phyloP scores from a whole-genome alignment of 2,113 vertebrate genomes.

The Ictidomys tridecemlineatus region DNA sequence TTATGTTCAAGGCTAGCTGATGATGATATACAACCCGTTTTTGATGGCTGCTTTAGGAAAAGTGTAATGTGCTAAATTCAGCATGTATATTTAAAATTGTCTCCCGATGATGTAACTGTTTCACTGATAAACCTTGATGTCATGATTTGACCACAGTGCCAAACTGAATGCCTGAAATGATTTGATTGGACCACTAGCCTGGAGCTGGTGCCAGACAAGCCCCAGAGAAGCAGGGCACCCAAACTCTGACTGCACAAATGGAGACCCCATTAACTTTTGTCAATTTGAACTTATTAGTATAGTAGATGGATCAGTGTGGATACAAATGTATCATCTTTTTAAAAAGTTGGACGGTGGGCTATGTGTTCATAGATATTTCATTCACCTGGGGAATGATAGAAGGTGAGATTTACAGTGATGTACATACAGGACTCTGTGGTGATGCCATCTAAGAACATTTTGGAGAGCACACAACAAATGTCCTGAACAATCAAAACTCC shows the following conservation, averaged over 20 bases:
- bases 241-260: neutral
- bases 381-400: neutral
- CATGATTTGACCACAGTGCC: neutral
- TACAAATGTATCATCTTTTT: neutral
- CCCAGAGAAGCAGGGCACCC: neutral
- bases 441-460: neutral
- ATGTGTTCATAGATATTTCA: neutral
- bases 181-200: neutral
- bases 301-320: neutral
- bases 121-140: conserved; percentile 40
- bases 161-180: conserved; percentile 3
- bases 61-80: neutral
- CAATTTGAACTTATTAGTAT: conserved; percentile 13
- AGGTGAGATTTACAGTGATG: conserved; percentile 13
- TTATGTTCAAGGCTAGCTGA: neutral
- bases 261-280: neutral
- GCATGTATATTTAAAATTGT: conserved; percentile 31
- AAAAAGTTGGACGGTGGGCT: neutral
- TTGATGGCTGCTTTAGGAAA: neutral
- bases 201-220: neutral
- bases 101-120: conserved; percentile 20
- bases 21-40: neutral
- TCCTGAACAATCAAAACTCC: conserved; percentile 25
- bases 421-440: neutral
- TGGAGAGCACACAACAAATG: neutral